A percentile compares a stretch with the other conserved stretches of the same genome.
These are phyloP conservation scores for Candoia aspera DNA, from an alignment of 2,113 vertebrate species.

Conservation along the genomic window DNA sequence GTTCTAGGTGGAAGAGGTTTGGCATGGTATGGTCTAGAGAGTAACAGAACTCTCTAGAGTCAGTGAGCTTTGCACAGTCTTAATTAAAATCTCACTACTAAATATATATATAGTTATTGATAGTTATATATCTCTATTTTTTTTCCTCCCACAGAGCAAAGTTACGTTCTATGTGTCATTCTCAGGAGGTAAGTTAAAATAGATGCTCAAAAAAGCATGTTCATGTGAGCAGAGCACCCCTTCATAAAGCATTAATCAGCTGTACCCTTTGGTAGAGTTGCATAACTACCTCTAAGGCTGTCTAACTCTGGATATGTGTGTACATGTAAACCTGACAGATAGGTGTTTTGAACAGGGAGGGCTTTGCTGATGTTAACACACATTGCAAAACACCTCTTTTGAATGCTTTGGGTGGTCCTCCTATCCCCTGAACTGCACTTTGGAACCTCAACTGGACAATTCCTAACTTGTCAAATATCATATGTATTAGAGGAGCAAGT, in stretches of 20 bases:
- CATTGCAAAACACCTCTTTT: background rate
- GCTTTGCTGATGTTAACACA: background rate
- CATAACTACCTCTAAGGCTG: background rate
- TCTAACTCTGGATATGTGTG: background rate
- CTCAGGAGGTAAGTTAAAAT: constrained; percentile 57
- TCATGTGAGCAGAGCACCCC: background rate
- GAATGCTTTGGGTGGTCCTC: background rate
- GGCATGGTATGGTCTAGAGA: background rate
- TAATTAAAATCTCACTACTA: background rate
- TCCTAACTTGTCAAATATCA: background rate
- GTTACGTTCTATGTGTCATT: constrained; percentile 29
- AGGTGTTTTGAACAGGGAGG: background rate
- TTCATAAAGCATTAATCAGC: background rate
- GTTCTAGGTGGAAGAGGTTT: background rate
- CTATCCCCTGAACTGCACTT: background rate
- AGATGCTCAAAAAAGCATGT: background rate
- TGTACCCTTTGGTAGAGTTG: background rate
- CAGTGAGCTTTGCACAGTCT: background rate
- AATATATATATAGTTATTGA: background rate
- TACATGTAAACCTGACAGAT: background rate
- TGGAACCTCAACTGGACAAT: background rate
- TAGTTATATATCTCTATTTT: background rate
- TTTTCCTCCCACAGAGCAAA: constrained; percentile 39
- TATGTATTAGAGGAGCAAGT: background rate
- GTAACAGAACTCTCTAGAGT: background rate